Conservation (phyloP, 2,113 vertebrate species). For the Percina caprodes region DNA sequence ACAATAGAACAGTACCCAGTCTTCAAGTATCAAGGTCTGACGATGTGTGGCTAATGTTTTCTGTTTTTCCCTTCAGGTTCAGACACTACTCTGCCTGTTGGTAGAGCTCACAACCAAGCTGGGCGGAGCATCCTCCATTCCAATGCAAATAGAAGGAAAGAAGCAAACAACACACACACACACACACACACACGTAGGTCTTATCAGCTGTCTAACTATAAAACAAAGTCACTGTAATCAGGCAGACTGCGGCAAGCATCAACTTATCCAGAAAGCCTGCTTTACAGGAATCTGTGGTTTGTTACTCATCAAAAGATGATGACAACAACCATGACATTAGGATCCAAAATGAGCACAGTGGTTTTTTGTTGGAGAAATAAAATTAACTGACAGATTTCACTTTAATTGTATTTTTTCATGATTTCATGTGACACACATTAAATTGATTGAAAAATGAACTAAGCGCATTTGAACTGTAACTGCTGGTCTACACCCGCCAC, state of each 20-base stretch:
- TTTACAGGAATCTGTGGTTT: not conserved
- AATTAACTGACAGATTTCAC: too few relatives aligned
- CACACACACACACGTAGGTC: not conserved
- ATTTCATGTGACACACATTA: too few relatives aligned
- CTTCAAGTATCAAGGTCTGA: not conserved
- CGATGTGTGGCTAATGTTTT: not conserved
- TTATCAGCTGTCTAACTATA: slow-evolving; percentile 9
- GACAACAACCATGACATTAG: not conserved
- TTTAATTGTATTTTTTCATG: too few relatives aligned
- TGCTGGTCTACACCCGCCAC: too few relatives aligned
- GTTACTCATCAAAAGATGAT: not conserved
- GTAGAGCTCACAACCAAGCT: not conserved
- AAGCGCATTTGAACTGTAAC: too few relatives aligned
- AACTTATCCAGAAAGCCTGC: not conserved
- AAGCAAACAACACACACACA: too few relatives aligned
- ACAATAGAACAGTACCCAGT: not conserved
- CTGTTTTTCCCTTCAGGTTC: not conserved
- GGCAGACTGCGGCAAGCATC: not conserved
- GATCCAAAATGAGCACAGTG: too few relatives aligned
- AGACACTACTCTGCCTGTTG: slow-evolving; percentile 8
- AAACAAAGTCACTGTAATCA: not conserved
- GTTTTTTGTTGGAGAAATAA: too few relatives aligned
- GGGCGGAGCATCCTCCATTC: not conserved
- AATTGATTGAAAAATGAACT: too few relatives aligned
- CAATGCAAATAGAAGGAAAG: slow-evolving; percentile 19